Evolutionary conservation across 2,113 vertebrate species (phyloP).

Genomic region (Rhinoderma darwinii): DNA sequence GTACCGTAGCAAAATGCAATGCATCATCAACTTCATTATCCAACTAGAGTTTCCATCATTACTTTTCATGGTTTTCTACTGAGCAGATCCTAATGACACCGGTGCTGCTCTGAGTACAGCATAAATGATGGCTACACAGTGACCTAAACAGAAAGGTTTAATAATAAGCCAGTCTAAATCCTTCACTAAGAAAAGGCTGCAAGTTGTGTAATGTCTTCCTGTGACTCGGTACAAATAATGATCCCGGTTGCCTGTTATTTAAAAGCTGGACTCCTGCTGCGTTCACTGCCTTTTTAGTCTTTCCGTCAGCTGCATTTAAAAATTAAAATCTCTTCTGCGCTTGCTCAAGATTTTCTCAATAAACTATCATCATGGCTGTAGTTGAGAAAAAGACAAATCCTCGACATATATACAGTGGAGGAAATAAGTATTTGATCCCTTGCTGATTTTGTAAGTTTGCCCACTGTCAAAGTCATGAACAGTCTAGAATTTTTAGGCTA

Average conservation of each 20-base stretch:
- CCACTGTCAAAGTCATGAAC: no score
- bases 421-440: no score
- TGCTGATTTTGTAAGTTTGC: no score
- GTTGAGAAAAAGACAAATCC: slow-evolving; percentile 60
- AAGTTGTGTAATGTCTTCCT: slow-evolving; percentile 60
- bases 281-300: slow-evolving; percentile 67
- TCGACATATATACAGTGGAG: slow-evolving; percentile 21
- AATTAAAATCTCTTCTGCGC: slow-evolving; percentile 82
- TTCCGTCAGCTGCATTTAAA: slow-evolving; percentile 72
- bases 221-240: slow-evolving; percentile 68
- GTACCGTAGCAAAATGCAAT: not conserved
- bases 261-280: slow-evolving; percentile 73
- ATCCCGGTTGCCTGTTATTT: slow-evolving; percentile 74
- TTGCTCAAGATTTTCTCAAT: slow-evolving; percentile 66
- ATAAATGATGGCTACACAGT: slow-evolving; percentile 35
- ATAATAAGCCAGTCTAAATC: slow-evolving; percentile 60
- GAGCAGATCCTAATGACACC: slow-evolving; percentile 16
- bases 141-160: slow-evolving; percentile 61
- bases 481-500: no score
- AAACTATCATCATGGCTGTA: slow-evolving; percentile 70
- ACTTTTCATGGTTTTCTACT: not conserved
- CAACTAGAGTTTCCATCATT: not conserved
- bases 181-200: slow-evolving; percentile 6
- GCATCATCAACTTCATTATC: slow-evolving; percentile 30
- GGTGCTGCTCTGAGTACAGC: not conserved